Evolutionary conservation across 2,797 vertebrate species (phyloP).

Genomic region (Pantherophis alleghaniensis): DNA sequence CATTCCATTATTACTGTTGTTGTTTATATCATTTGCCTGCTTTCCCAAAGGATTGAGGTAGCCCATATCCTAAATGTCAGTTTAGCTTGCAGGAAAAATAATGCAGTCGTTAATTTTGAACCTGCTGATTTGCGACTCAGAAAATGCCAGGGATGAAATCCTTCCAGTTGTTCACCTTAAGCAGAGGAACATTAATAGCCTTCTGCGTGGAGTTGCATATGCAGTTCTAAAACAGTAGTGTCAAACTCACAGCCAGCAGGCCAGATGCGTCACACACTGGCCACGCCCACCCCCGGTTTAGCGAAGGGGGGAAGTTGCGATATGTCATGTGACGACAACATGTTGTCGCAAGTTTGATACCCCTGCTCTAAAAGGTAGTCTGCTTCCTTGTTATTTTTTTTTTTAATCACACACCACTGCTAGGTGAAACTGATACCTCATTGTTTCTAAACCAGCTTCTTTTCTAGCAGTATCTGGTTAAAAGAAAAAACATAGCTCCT

Average conservation of each 20-base stretch:
- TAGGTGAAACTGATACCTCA: background rate
- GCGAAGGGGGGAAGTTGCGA: no score
- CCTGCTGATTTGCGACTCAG: background rate
- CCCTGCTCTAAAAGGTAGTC: background rate
- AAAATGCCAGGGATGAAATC: background rate
- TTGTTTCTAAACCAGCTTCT: background rate
- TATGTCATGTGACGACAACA: no score
- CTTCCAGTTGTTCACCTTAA: background rate
- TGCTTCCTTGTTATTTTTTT: background rate
- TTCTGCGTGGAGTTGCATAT: background rate
- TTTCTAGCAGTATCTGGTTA: background rate
- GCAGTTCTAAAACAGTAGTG: background rate
- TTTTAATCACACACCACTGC: background rate
- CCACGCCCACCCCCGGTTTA: no score
- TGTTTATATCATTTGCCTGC: background rate
- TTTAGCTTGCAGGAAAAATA: background rate
- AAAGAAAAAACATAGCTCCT: background rate
- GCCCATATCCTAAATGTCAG: background rate
- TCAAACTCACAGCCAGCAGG: no score
- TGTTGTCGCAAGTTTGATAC: no score
- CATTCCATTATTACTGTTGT: background rate
- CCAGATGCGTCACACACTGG: no score
- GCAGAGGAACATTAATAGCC: background rate
- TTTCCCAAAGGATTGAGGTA: background rate
- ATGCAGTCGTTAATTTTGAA: background rate